These are phyloP conservation scores for Gadopsis marmoratus DNA, from an alignment of 2,797 vertebrate species.

Conservation along the genomic window DNA sequence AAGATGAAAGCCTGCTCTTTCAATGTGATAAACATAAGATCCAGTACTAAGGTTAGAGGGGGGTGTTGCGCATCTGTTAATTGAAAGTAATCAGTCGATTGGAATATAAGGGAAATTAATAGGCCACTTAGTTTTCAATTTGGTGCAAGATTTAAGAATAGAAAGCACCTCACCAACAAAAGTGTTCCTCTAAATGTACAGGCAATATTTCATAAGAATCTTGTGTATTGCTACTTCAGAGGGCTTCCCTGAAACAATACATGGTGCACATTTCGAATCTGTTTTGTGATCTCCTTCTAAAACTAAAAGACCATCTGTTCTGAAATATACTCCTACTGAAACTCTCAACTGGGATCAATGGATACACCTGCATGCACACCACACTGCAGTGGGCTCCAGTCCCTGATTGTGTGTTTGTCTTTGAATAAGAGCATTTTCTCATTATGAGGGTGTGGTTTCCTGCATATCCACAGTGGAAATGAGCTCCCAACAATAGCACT, in stretches of 20 bases:
- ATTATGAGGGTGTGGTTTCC: conserved; percentile 68
- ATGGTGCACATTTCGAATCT: background rate
- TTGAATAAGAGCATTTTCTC: conserved; percentile 51
- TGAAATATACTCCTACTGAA: background rate
- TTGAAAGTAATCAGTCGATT: conserved; percentile 4
- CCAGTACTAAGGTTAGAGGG: background rate
- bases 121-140: conserved; percentile 7
- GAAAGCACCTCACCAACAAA: conserved; percentile 9
- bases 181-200: background rate
- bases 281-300: background rate
- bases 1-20: conserved; percentile 6
- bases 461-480: conserved; percentile 49
- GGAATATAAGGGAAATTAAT: background rate
- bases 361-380: conserved; percentile 61
- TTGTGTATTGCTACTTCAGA: background rate
- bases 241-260: background rate
- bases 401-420: conserved; percentile 57
- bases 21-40: background rate
- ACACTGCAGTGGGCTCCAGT: conserved; percentile 21
- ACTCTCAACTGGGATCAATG: conserved; percentile 26
- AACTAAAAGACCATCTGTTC: conserved; percentile 38
- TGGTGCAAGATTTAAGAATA: conserved; percentile 16
- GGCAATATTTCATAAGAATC: background rate
- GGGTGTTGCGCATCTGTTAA: background rate
- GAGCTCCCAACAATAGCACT: conserved; percentile 46